These are phyloP conservation scores for Morus bassanus DNA, from an alignment of 2,797 vertebrate species.

Conservation along the genomic window DNA sequence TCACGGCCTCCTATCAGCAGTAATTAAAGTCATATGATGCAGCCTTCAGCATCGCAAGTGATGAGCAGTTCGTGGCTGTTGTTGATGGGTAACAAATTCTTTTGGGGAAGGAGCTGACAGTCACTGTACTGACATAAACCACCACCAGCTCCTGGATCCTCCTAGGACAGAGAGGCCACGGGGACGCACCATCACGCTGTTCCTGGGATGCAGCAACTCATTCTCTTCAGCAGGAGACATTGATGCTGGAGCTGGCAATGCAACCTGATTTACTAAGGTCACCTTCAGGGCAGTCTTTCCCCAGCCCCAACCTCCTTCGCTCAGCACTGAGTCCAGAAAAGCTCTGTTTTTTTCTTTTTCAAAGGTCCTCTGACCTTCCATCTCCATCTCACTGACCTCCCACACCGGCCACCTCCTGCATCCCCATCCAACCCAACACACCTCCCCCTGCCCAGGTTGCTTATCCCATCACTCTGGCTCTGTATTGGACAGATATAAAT, in stretches of 20 bases:
- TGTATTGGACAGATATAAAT: background rate
- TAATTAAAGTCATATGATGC: constrained; percentile 8
- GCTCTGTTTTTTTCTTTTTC: background rate
- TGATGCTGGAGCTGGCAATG: background rate
- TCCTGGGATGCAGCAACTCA: background rate
- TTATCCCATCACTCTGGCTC: background rate
- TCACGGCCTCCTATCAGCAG: constrained; percentile 12
- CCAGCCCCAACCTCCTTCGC: background rate
- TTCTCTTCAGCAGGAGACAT: background rate
- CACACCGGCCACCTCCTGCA: fast-evolving
- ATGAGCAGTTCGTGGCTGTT: background rate
- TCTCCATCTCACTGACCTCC: background rate
- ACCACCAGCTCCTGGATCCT: background rate
- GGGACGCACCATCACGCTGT: fast-evolving
- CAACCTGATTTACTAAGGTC: background rate
- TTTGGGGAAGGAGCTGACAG: background rate
- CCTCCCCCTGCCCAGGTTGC: too few species aligned
- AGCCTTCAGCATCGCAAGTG: background rate
- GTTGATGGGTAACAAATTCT: background rate
- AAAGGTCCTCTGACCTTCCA: background rate
- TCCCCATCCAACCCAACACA: background rate
- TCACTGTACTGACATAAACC: background rate
- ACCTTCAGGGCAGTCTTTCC: background rate
- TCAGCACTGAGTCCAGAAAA: background rate
- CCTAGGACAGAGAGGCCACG: background rate